Base-by-base conservation (phyloP, 2,888 invertebrate genomes). In the Boloria selene region DNA sequence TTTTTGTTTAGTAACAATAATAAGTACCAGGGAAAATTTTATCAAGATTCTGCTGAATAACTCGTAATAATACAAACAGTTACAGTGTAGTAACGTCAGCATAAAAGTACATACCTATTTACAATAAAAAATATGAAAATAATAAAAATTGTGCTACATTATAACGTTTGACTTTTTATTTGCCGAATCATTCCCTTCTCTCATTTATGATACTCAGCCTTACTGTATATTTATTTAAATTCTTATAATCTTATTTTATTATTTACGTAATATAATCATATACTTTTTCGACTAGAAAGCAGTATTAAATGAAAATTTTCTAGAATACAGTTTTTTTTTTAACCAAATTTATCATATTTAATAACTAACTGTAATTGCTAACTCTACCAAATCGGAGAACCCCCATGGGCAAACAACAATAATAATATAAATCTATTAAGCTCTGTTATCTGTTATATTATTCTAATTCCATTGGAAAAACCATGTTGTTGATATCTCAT, bases 401-500 rank as follows among this genome's bases (percentile, higher is more conserved):
- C 70, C 69, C 71, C 65, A 50, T 47, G 67, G 64, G 65, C 64
- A 72, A 69, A 68, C 64, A 70, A 60, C 42, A 49, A 22, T 22
- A 22, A 10, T 10, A 38, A 38, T 38, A 58, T 52, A 65, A 26
- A 14, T 65, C 60, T 68, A 44, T 68, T 65, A 67, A 69, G 55
- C 45, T 61, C 62, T 71, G 73, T 81, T 86, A 87, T 87, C 87
- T 79, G 68, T 79, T 81, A 77, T 79, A 70, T 77, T 78, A 74
- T 73, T 74, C 76, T 69, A 73, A 79, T 80, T 81, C 76, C 77
- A 77, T 73, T 76, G 87, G 90, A 79, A 90, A 90, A 89, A 85
- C 90, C 90, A 77, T 75, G 72, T 73, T 72, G 71, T 49, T 71
- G 60, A 62, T 78, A 79, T 76, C 75, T 77, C 71, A 70, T 75